These are phyloP conservation scores for Triplophysa tibetana DNA, from an alignment of 2,113 vertebrate species.

Conservation along the genomic window DNA sequence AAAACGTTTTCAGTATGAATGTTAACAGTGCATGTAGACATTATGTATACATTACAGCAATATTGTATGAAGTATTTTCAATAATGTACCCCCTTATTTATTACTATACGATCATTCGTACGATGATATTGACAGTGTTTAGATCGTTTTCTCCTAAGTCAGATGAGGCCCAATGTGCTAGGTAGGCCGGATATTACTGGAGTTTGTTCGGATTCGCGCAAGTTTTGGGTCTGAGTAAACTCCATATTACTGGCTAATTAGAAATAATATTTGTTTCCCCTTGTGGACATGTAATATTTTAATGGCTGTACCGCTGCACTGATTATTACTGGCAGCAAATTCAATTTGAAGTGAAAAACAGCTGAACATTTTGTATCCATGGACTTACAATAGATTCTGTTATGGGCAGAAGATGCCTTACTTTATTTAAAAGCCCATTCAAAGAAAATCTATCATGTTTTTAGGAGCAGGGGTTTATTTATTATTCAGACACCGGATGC, in stretches of 20 bases:
- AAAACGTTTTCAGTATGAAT: too few species aligned
- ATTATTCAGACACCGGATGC: not conserved
- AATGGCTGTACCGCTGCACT: not conserved
- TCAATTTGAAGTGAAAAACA: not conserved
- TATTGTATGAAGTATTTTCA: too few species aligned
- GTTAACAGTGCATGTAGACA: too few species aligned
- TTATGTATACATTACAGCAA: too few species aligned
- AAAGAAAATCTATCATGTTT: not conserved
- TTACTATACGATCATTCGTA: too few species aligned
- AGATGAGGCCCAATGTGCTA: too few species aligned
- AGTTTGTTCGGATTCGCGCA: too few species aligned
- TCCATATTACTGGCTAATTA: not conserved
- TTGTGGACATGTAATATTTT: not conserved
- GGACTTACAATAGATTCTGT: not conserved
- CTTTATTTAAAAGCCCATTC: not conserved
- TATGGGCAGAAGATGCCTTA: not conserved
- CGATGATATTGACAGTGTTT: too few species aligned
- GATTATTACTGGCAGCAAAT: not conserved
- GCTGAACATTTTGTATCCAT: not conserved
- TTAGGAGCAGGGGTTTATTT: not conserved
- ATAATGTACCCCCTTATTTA: too few species aligned
- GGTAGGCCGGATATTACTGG: not conserved
- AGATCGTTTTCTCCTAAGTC: too few species aligned
- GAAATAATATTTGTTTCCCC: not conserved
- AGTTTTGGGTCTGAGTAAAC: too few species aligned